Evolutionary conservation across 1,140 invertebrate species (phyloP).

Genomic region (Palaemon carinicauda): DNA sequence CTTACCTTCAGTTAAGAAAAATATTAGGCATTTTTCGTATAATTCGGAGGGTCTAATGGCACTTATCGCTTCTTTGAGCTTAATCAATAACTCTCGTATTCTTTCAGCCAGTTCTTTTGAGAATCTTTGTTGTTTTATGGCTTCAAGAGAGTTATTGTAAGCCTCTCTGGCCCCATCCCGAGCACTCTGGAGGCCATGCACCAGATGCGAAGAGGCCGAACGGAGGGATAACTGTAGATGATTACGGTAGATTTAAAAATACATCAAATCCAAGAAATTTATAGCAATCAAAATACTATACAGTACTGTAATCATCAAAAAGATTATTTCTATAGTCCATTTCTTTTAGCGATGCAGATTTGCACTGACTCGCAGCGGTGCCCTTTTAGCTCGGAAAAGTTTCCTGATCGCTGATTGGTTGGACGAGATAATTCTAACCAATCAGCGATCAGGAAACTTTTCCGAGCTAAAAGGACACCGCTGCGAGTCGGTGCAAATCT

Average conservation of each 20-base stretch:
- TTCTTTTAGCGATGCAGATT: no score
- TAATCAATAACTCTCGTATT: background rate
- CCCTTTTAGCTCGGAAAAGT: no score
- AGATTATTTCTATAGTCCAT: background rate
- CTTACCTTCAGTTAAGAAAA: constrained; percentile 56
- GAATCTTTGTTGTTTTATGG: constrained; percentile 16
- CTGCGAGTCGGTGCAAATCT: no score
- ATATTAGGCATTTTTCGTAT: constrained; percentile 35
- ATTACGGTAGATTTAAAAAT: no score
- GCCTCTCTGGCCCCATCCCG: constrained; percentile 20
- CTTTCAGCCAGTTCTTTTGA: constrained; percentile 14
- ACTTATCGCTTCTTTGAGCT: constrained; percentile 9
- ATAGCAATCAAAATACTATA: no score
- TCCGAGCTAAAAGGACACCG: no score
- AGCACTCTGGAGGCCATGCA: background rate
- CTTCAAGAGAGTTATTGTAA: constrained; percentile 10
- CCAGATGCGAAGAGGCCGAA: constrained; percentile 11
- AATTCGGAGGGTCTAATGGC: constrained; percentile 37
- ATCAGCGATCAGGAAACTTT: no score
- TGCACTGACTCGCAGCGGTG: no score
- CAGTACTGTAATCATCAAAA: no score
- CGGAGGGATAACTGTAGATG: constrained; percentile 22
- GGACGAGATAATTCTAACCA: no score
- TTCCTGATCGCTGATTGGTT: no score
- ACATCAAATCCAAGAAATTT: no score